A percentile compares a stretch with the other conserved stretches of the same genome.
phyloP scores from a whole-genome alignment of 2,113 vertebrate genomes.

The Cyprinodon tularosa region DNA sequence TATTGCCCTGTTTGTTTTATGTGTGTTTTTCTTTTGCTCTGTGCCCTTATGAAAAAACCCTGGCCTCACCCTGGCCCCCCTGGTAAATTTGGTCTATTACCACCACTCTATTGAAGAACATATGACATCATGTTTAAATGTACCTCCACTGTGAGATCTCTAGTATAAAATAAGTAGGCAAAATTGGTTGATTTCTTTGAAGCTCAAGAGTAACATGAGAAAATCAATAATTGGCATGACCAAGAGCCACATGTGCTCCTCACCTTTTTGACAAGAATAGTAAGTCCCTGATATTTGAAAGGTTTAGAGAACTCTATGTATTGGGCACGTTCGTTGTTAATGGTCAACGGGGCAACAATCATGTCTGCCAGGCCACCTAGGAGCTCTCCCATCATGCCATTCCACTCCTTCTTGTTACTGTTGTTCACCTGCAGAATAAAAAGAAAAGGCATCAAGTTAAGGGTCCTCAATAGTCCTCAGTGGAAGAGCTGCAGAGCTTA shows the following conservation, averaged over 20 bases:
- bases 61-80: no score
- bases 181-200: not conserved
- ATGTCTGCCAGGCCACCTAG: constrained; percentile 96
- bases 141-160: not conserved
- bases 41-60: no score
- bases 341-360: constrained; percentile 97
- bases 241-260: not conserved
- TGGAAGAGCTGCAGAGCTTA: not conserved
- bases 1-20: no score
- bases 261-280: constrained; percentile 99
- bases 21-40: no score
- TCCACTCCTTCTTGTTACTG: constrained; percentile 99
- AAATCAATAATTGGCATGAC: not conserved
- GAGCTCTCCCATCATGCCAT: constrained; percentile 99
- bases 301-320: constrained; percentile 99
- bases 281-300: constrained; percentile 98
- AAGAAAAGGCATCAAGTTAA: constrained; percentile 16
- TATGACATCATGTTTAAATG: not conserved
- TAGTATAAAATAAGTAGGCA: not conserved
- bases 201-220: no score
- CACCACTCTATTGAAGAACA: no score
- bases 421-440: constrained; percentile 90
- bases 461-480: constrained; percentile 1
- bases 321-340: constrained; percentile 97
- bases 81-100: no score